Evolutionary conservation across 2,113 vertebrate species (phyloP).

Genomic region (Astur gentilis): DNA sequence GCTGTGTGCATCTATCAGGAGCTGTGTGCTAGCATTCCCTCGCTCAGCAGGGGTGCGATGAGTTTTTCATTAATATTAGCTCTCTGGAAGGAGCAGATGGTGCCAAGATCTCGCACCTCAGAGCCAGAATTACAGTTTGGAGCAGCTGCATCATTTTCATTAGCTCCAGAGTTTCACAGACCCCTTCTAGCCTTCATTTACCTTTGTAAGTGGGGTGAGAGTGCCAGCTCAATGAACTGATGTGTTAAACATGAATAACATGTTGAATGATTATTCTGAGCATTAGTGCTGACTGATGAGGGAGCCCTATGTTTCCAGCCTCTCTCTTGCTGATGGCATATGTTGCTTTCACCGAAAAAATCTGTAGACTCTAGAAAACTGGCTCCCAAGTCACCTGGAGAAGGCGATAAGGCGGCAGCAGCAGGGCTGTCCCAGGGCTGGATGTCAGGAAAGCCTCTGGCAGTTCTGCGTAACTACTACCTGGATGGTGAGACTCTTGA

Average conservation of each 20-base stretch:
- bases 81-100: constrained; percentile 36
- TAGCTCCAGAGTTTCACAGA: not conserved
- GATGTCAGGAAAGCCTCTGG: not conserved
- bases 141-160: constrained; percentile 23
- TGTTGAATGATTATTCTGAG: constrained; percentile 18
- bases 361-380: not conserved
- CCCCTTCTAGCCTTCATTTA: constrained; percentile 20
- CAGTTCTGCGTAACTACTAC: rapidly evolving
- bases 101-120: constrained; percentile 2
- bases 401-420: not conserved
- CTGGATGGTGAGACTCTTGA: not conserved
- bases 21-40: not conserved
- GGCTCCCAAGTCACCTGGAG: not conserved
- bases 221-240: constrained; percentile 30
- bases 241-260: constrained; percentile 2
- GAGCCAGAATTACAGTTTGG: constrained; percentile 13
- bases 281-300: constrained; percentile 3
- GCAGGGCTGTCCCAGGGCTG: not conserved
- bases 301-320: not conserved
- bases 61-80: constrained; percentile 50
- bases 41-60: not conserved
- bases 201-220: constrained; percentile 1
- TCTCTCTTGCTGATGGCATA: not conserved
- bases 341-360: not conserved
- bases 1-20: not conserved